These are phyloP conservation scores for Pelodytes ibericus DNA, from an alignment of 2,797 vertebrate genomes.

Conservation along the genomic window DNA sequence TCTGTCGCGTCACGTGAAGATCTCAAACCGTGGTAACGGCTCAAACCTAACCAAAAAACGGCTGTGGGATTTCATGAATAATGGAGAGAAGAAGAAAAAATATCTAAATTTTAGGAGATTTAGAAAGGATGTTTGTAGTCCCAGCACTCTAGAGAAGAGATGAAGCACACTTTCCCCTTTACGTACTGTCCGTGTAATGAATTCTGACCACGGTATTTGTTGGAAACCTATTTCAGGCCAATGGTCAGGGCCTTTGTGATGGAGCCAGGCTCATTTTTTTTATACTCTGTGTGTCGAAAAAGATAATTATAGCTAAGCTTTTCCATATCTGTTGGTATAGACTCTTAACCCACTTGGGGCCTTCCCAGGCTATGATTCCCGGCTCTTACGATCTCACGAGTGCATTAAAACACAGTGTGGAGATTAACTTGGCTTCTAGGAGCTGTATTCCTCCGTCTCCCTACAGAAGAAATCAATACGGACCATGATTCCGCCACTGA, in stretches of 20 bases:
- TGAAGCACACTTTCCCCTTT: no score
- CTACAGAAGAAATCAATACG: not conserved
- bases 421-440: conserved; percentile 9
- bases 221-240: not conserved
- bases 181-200: no score
- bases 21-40: no score
- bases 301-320: not conserved
- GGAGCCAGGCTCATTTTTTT: not conserved
- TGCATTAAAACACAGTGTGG: conserved; percentile 8
- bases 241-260: not conserved
- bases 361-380: not conserved
- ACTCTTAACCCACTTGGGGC: conserved; percentile 6
- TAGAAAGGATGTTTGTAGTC: no score
- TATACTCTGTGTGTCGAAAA: not conserved
- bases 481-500: not conserved
- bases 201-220: no score
- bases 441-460: conserved; percentile 1
- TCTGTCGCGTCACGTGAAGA: no score
- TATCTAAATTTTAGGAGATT: no score
- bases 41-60: no score
- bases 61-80: no score
- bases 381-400: conserved; percentile 13
- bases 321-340: not conserved
- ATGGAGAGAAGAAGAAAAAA: no score
- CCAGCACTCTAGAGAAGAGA: no score